Percentiles rank a stretch among this genome's conserved stretches.
Conservation (phyloP, 2,888 invertebrate genomes). For the Automeris io region DNA sequence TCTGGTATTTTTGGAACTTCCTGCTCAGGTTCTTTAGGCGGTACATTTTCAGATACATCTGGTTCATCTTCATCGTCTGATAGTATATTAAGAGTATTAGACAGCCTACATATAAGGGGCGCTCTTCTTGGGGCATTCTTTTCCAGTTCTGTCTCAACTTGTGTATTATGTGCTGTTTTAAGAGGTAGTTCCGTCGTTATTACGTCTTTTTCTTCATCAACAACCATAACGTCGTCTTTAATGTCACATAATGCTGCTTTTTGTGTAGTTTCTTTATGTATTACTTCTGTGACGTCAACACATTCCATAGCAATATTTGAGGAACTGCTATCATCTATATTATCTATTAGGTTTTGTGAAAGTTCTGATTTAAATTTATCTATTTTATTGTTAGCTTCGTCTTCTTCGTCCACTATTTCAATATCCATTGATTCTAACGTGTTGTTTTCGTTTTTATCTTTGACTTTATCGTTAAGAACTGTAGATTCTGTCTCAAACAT, state of each 20-base stretch:
- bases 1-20: slow-evolving; percentile 8
- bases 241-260: neutral
- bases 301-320: slow-evolving; percentile 2
- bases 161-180: neutral
- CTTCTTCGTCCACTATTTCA: slow-evolving; percentile 8
- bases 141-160: slow-evolving; percentile 6
- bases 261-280: slow-evolving; percentile 10
- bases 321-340: slow-evolving; percentile 1
- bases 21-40: slow-evolving; percentile 4
- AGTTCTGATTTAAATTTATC: slow-evolving; percentile 1
- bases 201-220: slow-evolving; percentile 8
- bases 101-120: slow-evolving; percentile 40
- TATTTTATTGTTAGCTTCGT: neutral
- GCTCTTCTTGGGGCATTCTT: slow-evolving; percentile 14
- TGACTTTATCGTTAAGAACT: slow-evolving; percentile 1
- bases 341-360: slow-evolving; percentile 1
- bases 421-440: slow-evolving; percentile 14
- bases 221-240: slow-evolving; percentile 1
- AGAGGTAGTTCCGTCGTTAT: slow-evolving; percentile 1
- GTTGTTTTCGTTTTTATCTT: slow-evolving; percentile 1
- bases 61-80: slow-evolving; percentile 60
- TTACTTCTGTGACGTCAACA: slow-evolving; percentile 7
- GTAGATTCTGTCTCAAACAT: neutral
- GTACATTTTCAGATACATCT: slow-evolving; percentile 10
- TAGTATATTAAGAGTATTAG: slow-evolving; percentile 57